These are phyloP conservation scores for Metaphire vulgaris DNA, from an alignment of 1,140 invertebrate species.

Conservation along the genomic window DNA sequence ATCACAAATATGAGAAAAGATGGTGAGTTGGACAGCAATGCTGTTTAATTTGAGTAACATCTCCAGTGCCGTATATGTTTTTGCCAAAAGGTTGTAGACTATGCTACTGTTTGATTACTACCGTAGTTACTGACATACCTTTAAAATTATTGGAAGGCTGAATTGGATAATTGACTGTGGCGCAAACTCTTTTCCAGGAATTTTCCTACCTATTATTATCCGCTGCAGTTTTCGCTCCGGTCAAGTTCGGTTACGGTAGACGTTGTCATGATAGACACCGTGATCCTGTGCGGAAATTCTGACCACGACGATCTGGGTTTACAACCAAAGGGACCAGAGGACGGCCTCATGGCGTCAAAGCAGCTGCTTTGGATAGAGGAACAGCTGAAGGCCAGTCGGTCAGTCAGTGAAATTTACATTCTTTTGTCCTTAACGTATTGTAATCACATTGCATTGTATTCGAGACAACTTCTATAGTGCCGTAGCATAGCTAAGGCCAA, in stretches of 20 bases:
- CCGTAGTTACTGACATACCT: too few species aligned
- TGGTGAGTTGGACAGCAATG: too few species aligned
- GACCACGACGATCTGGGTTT: conserved; percentile 33
- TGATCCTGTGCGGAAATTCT: conserved; percentile 53
- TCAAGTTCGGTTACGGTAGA: conserved; percentile 36
- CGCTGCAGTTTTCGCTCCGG: background rate
- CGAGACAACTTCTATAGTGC: too few species aligned
- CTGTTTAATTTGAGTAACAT: conserved; percentile 33
- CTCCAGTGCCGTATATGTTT: conserved; percentile 16
- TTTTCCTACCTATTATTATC: background rate
- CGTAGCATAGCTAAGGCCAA: too few species aligned
- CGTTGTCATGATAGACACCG: conserved; percentile 54
- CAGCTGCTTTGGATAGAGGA: conserved; percentile 54
- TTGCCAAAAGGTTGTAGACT: too few species aligned
- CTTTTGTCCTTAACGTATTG: too few species aligned
- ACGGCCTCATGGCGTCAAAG: conserved; percentile 37
- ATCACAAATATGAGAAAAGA: conserved; percentile 32
- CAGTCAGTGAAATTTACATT: conserved; percentile 20
- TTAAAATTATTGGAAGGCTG: too few species aligned
- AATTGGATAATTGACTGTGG: too few species aligned
- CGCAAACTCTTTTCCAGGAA: too few species aligned
- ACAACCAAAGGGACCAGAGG: conserved; percentile 34
- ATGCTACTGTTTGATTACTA: too few species aligned
- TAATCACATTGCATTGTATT: too few species aligned
- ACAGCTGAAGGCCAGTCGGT: conserved; percentile 32